These are phyloP conservation scores for Pollimyrus isidori DNA, from an alignment of 2,113 vertebrate species.

Conservation along the genomic window DNA sequence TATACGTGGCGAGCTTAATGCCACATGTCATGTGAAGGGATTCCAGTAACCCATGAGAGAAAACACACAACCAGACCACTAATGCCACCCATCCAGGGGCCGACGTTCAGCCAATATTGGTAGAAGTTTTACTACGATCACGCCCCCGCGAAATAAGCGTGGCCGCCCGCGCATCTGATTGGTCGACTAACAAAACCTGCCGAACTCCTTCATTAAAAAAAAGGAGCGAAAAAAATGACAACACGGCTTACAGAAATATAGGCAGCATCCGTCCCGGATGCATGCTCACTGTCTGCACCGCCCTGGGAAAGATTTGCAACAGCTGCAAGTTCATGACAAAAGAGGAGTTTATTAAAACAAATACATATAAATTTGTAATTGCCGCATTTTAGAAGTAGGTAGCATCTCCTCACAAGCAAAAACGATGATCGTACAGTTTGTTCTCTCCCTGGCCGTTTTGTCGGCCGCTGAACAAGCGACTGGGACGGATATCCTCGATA, in stretches of 20 bases:
- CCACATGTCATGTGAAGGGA: neutral
- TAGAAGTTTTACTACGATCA: conserved; percentile 32
- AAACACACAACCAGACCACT: neutral
- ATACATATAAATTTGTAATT: neutral
- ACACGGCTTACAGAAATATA: conserved; percentile 60
- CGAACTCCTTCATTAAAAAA: conserved; percentile 66
- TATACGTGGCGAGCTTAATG: neutral
- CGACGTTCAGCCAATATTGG: neutral
- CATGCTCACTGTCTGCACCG: conserved; percentile 28
- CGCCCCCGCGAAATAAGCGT: conserved; percentile 43
- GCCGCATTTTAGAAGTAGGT: neutral
- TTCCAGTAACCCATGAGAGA: neutral
- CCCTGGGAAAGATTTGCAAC: neutral
- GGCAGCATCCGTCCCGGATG: conserved; percentile 49
- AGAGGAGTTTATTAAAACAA: neutral
- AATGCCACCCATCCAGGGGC: neutral
- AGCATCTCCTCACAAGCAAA: conserved; percentile 28
- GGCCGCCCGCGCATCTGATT: conserved; percentile 51
- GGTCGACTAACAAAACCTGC: conserved; percentile 71
- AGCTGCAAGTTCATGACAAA: conserved; percentile 5
- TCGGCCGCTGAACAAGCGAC: conserved; percentile 47
- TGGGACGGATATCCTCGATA: conserved; percentile 59
- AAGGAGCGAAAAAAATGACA: conserved; percentile 49
- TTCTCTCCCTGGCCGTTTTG: conserved; percentile 56
- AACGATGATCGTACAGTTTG: conserved; percentile 47